These are phyloP conservation scores for Sylvicapra grimmia DNA, from an alignment of 2,113 vertebrate genomes.

Conservation along the genomic window DNA sequence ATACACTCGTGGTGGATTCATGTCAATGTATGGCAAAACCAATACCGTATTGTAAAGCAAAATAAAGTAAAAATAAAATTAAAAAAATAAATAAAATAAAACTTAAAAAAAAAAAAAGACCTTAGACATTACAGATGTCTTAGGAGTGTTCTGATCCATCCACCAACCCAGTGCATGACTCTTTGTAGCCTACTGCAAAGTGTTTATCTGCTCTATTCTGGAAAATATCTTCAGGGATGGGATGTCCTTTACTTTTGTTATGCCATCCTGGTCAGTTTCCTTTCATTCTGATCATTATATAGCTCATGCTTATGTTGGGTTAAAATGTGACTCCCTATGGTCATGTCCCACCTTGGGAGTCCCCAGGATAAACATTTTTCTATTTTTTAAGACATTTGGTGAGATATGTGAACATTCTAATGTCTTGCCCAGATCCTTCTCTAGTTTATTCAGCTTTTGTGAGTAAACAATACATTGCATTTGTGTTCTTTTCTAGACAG, in stretches of 20 bases:
- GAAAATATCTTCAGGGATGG: not conserved
- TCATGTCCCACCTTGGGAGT: not conserved
- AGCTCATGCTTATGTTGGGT: not conserved
- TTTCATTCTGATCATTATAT: not conserved
- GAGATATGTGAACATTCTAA: not conserved
- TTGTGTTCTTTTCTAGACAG: not conserved
- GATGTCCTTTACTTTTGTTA: not conserved
- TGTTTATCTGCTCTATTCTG: not conserved
- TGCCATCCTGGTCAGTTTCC: not conserved
- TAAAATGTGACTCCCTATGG: not conserved
- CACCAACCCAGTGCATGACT: not conserved
- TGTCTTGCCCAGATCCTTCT: not conserved
- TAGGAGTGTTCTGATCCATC: not conserved
- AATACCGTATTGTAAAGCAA: too few relatives aligned
- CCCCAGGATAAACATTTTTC: not conserved
- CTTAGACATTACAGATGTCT: not conserved
- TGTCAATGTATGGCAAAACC: too few relatives aligned
- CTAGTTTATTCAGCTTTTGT: not conserved
- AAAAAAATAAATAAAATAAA: too few relatives aligned
- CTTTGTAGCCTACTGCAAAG: not conserved
- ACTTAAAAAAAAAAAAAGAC: not conserved
- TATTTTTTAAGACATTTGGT: not conserved
- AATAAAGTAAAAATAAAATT: too few relatives aligned
- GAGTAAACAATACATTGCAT: not conserved
- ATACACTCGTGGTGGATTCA: too few relatives aligned